Percentiles rank a stretch among this genome's conserved stretches.
Conservation (phyloP, 2,797 vertebrate genomes). For the Syncerus caffer region DNA sequence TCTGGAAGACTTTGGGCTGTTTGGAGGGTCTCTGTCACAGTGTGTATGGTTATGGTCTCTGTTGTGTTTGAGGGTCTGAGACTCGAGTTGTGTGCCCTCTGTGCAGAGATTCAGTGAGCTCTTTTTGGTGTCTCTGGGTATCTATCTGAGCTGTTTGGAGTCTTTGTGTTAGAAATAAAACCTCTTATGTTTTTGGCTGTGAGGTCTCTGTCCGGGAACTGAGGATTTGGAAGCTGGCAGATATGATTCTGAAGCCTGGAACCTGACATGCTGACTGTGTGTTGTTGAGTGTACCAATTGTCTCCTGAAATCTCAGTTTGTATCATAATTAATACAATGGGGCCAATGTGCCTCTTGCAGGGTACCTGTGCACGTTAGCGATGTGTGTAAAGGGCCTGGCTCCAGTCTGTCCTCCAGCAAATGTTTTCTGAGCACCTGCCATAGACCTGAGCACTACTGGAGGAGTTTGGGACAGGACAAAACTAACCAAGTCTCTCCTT, state of each 20-base stretch:
- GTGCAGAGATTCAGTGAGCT: background rate
- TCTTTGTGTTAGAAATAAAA: background rate
- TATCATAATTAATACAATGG: background rate
- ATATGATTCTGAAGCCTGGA: background rate
- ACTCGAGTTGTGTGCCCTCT: background rate
- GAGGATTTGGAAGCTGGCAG: background rate
- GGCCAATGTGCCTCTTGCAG: background rate
- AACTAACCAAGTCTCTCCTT: background rate
- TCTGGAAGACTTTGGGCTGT: too few relatives aligned
- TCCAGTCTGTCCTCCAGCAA: background rate
- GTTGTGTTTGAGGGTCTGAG: too few relatives aligned
- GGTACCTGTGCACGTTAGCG: background rate
- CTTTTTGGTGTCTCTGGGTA: background rate
- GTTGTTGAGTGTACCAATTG: background rate
- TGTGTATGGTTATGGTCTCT: too few relatives aligned
- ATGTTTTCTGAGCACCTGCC: background rate
- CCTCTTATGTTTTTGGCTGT: background rate
- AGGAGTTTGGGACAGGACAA: background rate
- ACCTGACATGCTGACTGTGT: background rate
- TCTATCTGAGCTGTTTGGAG: background rate
- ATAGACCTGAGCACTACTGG: background rate
- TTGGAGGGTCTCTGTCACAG: too few relatives aligned
- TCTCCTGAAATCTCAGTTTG: background rate
- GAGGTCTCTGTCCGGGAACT: background rate
- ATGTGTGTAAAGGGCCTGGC: background rate